These are phyloP conservation scores for Campopleginae sp. DNA, from an alignment of 2,888 invertebrate genomes.

Conservation along the genomic window DNA sequence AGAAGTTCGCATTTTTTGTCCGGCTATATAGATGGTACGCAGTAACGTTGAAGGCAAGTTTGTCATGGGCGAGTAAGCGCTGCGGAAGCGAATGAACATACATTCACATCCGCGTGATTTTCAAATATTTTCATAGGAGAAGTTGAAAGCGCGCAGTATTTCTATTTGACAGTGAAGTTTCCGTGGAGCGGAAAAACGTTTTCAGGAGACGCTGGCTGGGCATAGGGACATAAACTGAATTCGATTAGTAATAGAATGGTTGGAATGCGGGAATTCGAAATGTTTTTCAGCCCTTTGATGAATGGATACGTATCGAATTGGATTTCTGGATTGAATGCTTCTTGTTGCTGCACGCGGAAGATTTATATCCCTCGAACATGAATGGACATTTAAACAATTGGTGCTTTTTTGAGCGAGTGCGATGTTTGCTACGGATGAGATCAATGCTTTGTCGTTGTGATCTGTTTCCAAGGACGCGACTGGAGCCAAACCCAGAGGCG, in stretches of 20 bases:
- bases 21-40: conserved; percentile 28
- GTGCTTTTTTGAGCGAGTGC: not conserved
- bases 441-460: not conserved
- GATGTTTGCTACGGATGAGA: not conserved
- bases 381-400: not conserved
- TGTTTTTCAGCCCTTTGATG: conserved; percentile 4
- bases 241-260: conserved; percentile 2
- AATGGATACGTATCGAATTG: not conserved
- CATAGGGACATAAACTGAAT: not conserved
- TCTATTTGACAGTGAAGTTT: conserved; percentile 61
- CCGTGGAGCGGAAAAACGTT: conserved; percentile 31
- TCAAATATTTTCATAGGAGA: conserved; percentile 46
- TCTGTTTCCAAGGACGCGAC: not conserved
- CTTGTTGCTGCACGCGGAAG: not conserved
- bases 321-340: conserved; percentile 11
- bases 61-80: conserved; percentile 13
- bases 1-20: conserved; percentile 31
- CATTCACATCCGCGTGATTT: conserved; percentile 4
- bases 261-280: not conserved
- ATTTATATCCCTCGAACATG: not conserved
- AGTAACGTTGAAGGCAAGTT: conserved; percentile 28
- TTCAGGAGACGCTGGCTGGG: not conserved
- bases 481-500: conserved; percentile 2
- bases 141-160: conserved; percentile 60
- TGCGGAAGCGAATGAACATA: conserved; percentile 3